A percentile compares a stretch with the other conserved stretches of the same genome.
phyloP scores from a whole-genome alignment of 2,888 invertebrate species.

The Gerris lacustris region DNA sequence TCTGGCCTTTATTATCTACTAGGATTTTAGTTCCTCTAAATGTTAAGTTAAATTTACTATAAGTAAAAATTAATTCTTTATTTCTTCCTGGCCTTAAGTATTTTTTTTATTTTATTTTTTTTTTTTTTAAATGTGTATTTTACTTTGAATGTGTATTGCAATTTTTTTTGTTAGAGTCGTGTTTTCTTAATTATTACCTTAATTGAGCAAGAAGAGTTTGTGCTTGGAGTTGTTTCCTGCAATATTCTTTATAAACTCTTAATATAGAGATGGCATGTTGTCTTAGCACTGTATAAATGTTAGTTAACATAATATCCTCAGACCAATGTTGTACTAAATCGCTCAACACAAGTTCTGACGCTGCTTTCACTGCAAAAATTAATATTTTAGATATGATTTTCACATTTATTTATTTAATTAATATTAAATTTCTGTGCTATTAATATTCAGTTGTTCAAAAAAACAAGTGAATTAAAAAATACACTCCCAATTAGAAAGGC shows the following conservation, averaged over 20 bases:
- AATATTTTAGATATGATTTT: too few relatives aligned
- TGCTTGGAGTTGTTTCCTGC: slow-evolving; percentile 13
- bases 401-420: background rate
- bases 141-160: too few relatives aligned
- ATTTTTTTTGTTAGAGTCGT: background rate
- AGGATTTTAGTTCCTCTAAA: too few relatives aligned
- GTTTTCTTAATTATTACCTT: background rate
- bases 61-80: too few relatives aligned
- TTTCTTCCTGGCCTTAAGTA: too few relatives aligned
- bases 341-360: slow-evolving; percentile 15
- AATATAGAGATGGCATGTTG: slow-evolving; percentile 12
- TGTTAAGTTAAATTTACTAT: too few relatives aligned
- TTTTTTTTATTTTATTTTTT: too few relatives aligned
- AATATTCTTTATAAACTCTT: slow-evolving; percentile 15
- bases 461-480: too few relatives aligned
- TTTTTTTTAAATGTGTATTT: too few relatives aligned
- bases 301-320: slow-evolving; percentile 6
- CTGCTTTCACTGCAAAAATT: slow-evolving; percentile 12
- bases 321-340: slow-evolving; percentile 11
- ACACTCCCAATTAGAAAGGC: too few relatives aligned
- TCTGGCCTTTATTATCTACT: too few relatives aligned
- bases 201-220: slow-evolving; percentile 2
- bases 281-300: slow-evolving; percentile 10
- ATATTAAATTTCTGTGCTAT: background rate
- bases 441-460: background rate